Conservation (phyloP, 2,888 invertebrate species). For the Heteromyza rotundicornis region DNA sequence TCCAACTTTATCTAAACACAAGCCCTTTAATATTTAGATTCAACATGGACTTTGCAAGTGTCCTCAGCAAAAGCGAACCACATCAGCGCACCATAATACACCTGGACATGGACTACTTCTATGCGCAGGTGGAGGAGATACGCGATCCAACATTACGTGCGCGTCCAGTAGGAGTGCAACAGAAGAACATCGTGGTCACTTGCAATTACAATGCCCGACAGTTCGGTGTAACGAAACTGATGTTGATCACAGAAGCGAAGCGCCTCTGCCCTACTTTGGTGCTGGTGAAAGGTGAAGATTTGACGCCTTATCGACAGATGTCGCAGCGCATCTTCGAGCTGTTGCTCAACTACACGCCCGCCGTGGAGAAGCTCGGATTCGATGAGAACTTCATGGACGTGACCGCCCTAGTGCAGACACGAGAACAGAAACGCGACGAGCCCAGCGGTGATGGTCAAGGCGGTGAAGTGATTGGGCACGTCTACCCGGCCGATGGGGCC, state of each 20-base stretch:
- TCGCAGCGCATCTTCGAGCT: constrained; percentile 78
- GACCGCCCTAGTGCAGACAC: constrained; percentile 65
- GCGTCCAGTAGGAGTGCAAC: constrained; percentile 80
- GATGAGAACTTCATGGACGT: constrained; percentile 88
- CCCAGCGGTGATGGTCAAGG: constrained; percentile 18
- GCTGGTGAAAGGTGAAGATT: constrained; percentile 82
- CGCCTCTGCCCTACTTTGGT: constrained; percentile 76
- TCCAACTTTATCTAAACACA: too few species aligned
- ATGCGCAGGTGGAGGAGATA: constrained; percentile 85
- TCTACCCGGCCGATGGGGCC: constrained; percentile 66
- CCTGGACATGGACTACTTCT: constrained; percentile 83
- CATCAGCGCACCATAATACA: constrained; percentile 79
- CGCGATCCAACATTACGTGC: constrained; percentile 71
- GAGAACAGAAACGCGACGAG: constrained; percentile 33
- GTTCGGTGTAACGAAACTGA: constrained; percentile 78
- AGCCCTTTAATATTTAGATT: too few species aligned
- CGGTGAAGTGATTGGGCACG: constrained; percentile 32
- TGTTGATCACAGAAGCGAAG: constrained; percentile 77
- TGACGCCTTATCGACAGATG: constrained; percentile 78
- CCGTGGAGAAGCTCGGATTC: constrained; percentile 81
- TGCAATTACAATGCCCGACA: constrained; percentile 83
- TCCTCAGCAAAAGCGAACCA: constrained; percentile 52
- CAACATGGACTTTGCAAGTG: constrained; percentile 55
- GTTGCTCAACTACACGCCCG: constrained; percentile 73
- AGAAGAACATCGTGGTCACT: constrained; percentile 84